Base-by-base conservation (phyloP, 2,888 invertebrate genomes). In the Macropis europaea region DNA sequence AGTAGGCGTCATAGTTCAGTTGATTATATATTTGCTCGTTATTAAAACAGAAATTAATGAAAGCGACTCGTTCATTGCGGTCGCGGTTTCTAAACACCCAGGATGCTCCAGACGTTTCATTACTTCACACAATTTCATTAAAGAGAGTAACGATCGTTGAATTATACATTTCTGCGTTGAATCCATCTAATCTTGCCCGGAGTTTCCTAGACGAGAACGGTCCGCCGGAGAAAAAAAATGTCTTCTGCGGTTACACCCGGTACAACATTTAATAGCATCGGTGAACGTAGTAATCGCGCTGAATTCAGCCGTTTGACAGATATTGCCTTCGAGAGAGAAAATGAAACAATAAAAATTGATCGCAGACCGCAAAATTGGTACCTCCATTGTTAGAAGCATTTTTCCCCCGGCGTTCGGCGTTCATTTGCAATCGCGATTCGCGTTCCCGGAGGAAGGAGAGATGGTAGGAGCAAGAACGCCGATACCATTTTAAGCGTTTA, bases 171-270 rank as follows among this genome's bases (percentile, higher is more conserved):
- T 34, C 38, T n/a, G 2, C 47, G 19, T 24, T 2, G 24, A 52
- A 56, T 45, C 34, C 17, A 43, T 69, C 45, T 19, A 47, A 59
- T 63, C 53, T 7, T 19, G 22, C 17, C 15, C 17, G 28, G 28
- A 53, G 42, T 50, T 42, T 38, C 13, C 15, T 15, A 6, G 28
- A 1, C 22, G 32, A n/a, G 38, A 52, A 62, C 13, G 30, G 45
- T 38, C 28, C 26, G 15, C 30, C 6, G 28, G 6, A 54, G 17
- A 70, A 48, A 15, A 52, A 38, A 56, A 61, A 52, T 47, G n/a
- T 45, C 3, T 38, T 40, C 34, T 69, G 73, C 63, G 75, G 73
- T 75, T 56, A 38, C 26, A 17, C 17, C 17, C 52, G 42, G 52
- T 32, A 40, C 32, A 61, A 57, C 38, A 59, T 32, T 62, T 47